Conservation (phyloP, 2,113 vertebrate genomes). For the Manacus vitellinus region DNA sequence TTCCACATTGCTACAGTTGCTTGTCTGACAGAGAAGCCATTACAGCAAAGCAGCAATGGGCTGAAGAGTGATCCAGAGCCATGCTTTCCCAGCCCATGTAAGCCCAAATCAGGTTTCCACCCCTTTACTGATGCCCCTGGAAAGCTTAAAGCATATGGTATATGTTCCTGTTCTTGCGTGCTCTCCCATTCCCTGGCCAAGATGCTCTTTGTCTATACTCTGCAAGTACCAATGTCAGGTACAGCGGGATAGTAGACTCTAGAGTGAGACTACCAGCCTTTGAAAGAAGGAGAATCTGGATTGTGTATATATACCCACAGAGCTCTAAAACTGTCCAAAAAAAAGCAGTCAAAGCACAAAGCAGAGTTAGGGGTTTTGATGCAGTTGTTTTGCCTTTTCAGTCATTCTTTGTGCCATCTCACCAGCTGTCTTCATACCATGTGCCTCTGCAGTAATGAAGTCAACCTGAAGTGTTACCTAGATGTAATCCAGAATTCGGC, state of each 20-base stretch:
- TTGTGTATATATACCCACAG: background rate
- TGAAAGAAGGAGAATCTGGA: background rate
- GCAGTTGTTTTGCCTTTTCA: background rate
- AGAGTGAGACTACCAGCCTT: background rate
- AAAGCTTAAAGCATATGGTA: background rate
- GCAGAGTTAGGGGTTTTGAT: background rate
- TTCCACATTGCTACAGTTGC: background rate
- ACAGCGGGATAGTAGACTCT: background rate
- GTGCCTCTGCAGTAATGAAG: background rate
- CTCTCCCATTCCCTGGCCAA: background rate
- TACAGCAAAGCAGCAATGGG: background rate
- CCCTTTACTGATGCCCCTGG: background rate
- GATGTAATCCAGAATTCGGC: background rate
- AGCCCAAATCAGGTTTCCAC: background rate
- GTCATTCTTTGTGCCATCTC: background rate
- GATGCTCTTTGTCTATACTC: background rate
- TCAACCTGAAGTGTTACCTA: background rate
- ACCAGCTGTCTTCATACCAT: background rate
- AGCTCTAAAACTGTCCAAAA: background rate
- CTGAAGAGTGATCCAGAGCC: background rate
- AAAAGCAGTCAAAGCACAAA: background rate
- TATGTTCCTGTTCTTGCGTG: fast-evolving
- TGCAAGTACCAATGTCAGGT: background rate
- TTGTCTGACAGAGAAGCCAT: background rate
- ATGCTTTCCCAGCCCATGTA: fast-evolving